phyloP scores from a whole-genome alignment of 2,888 invertebrate genomes.

The Cerceris ruficornis region DNA sequence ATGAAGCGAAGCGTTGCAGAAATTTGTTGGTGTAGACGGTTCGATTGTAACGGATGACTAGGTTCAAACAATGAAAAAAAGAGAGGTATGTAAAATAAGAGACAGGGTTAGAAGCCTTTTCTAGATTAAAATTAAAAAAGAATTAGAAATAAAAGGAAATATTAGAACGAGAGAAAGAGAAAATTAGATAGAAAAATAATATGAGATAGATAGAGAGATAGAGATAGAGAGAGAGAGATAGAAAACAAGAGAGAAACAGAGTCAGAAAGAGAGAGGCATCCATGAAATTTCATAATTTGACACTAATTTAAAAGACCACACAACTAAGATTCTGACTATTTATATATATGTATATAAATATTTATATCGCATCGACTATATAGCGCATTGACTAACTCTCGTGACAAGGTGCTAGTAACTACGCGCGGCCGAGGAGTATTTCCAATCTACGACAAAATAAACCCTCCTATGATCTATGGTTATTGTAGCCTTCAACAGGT shows the following conservation, averaged over 20 bases:
- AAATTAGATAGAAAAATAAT: constrained; percentile 32
- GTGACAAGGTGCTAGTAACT: constrained; percentile 76
- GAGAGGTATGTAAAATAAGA: constrained; percentile 49
- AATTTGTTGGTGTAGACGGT: constrained; percentile 66
- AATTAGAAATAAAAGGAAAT: constrained; percentile 32
- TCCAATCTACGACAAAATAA: constrained; percentile 80
- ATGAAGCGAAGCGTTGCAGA: constrained; percentile 73
- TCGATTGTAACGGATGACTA: constrained; percentile 71
- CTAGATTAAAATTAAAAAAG: constrained; percentile 42
- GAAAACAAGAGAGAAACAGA: constrained; percentile 50
- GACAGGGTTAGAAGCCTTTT: constrained; percentile 74
- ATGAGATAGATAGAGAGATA: constrained; percentile 23
- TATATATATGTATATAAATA: constrained; percentile 76
- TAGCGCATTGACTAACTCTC: constrained; percentile 75
- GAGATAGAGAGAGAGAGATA: constrained; percentile 21
- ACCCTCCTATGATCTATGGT: constrained; percentile 79
- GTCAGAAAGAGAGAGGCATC: constrained; percentile 73
- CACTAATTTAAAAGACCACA: constrained; percentile 81
- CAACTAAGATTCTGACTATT: constrained; percentile 80
- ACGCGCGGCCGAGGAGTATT: constrained; percentile 74
- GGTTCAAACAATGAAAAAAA: constrained; percentile 69
- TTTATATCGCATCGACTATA: constrained; percentile 75
- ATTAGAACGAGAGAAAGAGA: constrained; percentile 27
- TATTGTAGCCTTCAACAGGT: constrained; percentile 76
- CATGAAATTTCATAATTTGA: constrained; percentile 82